Percentiles rank a stretch among this genome's conserved stretches.
Evolutionary conservation across 1,140 invertebrate species (phyloP).

Genomic region (Papilio aristodemus): DNA sequence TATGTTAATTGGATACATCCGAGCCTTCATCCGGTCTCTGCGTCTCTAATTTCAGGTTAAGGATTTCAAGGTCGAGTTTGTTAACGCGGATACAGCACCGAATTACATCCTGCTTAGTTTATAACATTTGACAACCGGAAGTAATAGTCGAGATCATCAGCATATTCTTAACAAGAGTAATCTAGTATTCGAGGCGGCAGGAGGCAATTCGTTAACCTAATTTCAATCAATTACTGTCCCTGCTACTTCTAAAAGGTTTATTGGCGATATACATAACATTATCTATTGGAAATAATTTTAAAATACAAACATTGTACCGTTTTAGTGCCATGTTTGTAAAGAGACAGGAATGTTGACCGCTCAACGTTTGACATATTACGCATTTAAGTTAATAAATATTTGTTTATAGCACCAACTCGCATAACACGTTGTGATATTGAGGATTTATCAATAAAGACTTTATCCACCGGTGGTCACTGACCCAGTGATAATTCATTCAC

Average conservation of each 20-base stretch:
- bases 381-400: neutral
- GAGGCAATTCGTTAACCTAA: neutral
- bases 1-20: neutral
- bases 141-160: conserved; percentile 12
- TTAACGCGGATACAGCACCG: neutral
- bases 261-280: too few relatives aligned
- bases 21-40: neutral
- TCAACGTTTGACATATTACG: neutral
- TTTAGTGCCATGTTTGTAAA: neutral
- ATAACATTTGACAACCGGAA: conserved; percentile 11
- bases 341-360: neutral
- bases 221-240: neutral
- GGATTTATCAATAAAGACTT: neutral
- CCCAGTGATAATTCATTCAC: neutral
- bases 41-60: conserved; percentile 13
- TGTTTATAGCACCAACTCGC: neutral
- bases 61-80: conserved; percentile 4
- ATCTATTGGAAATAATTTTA: neutral
- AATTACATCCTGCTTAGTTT: conserved; percentile 5
- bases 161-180: conserved; percentile 11
- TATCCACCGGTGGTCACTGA: neutral
- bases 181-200: neutral
- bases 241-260: neutral
- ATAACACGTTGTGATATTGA: neutral
- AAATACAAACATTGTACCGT: neutral